phyloP scores from a whole-genome alignment of 2,797 vertebrate species.

The Spinus olivaceus region DNA sequence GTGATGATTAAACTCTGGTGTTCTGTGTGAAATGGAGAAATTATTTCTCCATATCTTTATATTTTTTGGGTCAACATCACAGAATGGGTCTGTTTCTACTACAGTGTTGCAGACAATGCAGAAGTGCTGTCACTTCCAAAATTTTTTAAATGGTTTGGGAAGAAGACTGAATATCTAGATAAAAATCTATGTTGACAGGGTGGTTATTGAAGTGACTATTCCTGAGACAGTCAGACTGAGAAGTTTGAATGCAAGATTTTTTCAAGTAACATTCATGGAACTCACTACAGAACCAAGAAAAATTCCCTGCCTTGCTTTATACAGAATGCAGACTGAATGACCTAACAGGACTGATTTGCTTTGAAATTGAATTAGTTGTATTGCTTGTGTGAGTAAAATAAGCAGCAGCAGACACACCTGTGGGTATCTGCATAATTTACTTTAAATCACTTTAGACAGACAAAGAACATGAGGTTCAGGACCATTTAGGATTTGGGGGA shows the following conservation, averaged over 20 bases:
- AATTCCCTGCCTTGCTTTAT: not conserved
- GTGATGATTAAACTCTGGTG: not conserved
- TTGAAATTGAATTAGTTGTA: slow-evolving; percentile 29
- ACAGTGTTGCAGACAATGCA: not conserved
- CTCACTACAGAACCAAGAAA: not conserved
- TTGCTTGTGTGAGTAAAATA: slow-evolving; percentile 16
- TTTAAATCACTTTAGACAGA: not conserved
- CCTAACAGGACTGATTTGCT: not conserved
- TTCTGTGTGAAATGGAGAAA: not conserved
- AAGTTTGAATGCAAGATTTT: not conserved
- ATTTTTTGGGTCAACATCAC: not conserved
- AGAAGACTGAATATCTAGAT: not conserved
- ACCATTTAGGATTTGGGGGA: not conserved
- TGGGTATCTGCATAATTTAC: slow-evolving; percentile 6
- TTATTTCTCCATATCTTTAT: not conserved
- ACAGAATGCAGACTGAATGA: not conserved
- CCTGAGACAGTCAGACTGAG: not conserved
- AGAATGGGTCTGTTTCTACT: not conserved
- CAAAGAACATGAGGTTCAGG: not conserved
- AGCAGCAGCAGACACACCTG: not conserved
- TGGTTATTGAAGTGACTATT: not conserved
- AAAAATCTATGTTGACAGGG: not conserved
- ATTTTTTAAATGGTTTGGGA: not conserved
- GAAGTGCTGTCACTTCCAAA: not conserved
- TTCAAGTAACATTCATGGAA: not conserved